Evolutionary conservation across 2,888 invertebrate species (phyloP).

Genomic region (Amblyteles armatorius): DNA sequence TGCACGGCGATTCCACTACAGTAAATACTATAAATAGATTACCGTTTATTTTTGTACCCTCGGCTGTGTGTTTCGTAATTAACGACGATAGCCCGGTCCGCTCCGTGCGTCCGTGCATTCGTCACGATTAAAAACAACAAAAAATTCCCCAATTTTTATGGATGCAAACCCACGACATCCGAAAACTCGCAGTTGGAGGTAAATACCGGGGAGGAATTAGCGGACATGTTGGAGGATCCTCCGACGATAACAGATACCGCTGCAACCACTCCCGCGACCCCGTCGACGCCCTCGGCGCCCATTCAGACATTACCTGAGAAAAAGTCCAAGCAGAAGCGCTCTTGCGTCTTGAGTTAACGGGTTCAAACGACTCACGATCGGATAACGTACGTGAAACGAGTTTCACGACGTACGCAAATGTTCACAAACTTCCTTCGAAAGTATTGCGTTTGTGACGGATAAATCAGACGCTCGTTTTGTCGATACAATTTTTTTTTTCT

Average conservation of each 20-base stretch:
- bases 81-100: constrained; percentile 15
- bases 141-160: constrained; percentile 52
- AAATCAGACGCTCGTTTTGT: constrained; percentile 29
- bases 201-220: constrained; percentile 83
- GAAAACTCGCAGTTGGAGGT: constrained; percentile 81
- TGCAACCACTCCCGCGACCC: constrained; percentile 82
- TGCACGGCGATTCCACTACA: constrained; percentile 60
- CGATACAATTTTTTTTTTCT: constrained; percentile 51
- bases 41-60: constrained; percentile 45
- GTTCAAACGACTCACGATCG: constrained; percentile 64
- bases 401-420: constrained; percentile 68
- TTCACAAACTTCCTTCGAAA: constrained; percentile 71
- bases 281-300: constrained; percentile 81
- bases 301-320: constrained; percentile 80
- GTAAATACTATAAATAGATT: constrained; percentile 44
- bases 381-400: constrained; percentile 37
- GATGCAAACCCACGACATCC: constrained; percentile 50
- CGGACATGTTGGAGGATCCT: constrained; percentile 84
- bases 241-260: constrained; percentile 81
- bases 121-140: constrained; percentile 36
- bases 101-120: background rate
- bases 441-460: constrained; percentile 75
- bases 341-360: constrained; percentile 83
- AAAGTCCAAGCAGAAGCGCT: constrained; percentile 82
- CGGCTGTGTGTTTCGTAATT: constrained; percentile 34